Evolutionary conservation across 2,113 vertebrate species (phyloP), one percentile per base, ranked within the genome.

Genomic region (Clarias batrachus): DNA sequence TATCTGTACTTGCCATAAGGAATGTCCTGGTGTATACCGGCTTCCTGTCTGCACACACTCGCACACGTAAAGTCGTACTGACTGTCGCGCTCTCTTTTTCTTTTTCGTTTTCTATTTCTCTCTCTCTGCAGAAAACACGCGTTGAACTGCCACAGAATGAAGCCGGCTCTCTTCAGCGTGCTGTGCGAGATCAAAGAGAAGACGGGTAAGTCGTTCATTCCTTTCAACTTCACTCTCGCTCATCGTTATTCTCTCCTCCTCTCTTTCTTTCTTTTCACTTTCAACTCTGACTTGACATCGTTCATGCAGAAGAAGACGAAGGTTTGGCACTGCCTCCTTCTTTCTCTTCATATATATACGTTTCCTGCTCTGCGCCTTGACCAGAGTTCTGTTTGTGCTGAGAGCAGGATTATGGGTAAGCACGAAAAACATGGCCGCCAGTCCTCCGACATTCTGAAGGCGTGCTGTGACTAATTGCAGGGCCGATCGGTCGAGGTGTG

Each of bases 171-270:
- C 89, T 97, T 97, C 96, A 96, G 96, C 1, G 97, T 97, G 90
- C 96, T 98, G 84, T 97, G 97, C 70, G 97, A 99, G 94, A 97
- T 97, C 94, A 97, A 97, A 94, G 96, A 97, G 90, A 98, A 96
- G 92, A 97, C 97, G 91, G 97, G 97, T 97, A 89, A 90, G 96
- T 88, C 92, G 90, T 92, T 90, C 79, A 52, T 87, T 91, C 70
- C 9, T 88, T 90, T 83, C 86, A 87, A 87, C 91, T 88, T 54
- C 63, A 27, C 71, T 86, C 56, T 66, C 25, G 30, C 82, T 83
- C 66, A 62, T 81, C 78, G 30, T 81, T 81, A 81, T 71, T 66
- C n/a, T 68, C 81, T 54, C 81, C 48, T 30, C 30, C 41, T 25
- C 30, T 41, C 59, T 30, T 16, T 57, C 59, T 30, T 16, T 57